phyloP scores from a whole-genome alignment of 2,797 vertebrate species.

The Mionectes olivaceus region DNA sequence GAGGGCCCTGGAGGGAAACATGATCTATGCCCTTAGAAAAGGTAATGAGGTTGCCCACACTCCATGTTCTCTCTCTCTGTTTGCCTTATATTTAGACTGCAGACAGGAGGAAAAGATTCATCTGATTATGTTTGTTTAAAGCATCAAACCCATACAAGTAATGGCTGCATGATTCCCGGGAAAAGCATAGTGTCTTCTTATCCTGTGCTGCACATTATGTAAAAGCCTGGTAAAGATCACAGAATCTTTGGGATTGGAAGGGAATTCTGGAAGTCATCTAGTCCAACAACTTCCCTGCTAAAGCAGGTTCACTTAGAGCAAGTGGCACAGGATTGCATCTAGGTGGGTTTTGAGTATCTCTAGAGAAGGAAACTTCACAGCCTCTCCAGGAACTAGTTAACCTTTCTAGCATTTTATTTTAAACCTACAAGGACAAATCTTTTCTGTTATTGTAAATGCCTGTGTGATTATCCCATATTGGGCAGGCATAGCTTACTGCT shows the following conservation, averaged over 20 bases:
- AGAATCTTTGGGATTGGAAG: not conserved
- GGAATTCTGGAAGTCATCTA: not conserved
- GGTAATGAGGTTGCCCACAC: not conserved
- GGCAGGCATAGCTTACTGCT: not conserved
- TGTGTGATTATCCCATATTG: not conserved
- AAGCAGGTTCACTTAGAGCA: not conserved
- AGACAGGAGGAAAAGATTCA: not conserved
- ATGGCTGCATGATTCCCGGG: not conserved
- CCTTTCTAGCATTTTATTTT: not conserved
- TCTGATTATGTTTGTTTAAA: not conserved
- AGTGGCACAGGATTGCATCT: not conserved
- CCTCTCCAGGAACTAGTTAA: not conserved
- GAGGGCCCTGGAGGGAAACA: not conserved
- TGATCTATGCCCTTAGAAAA: not conserved
- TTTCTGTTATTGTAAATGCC: not conserved
- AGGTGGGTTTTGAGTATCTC: not conserved
- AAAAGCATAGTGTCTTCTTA: not conserved
- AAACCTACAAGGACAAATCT: not conserved
- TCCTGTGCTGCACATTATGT: not conserved
- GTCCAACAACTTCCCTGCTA: not conserved
- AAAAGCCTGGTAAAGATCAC: not conserved
- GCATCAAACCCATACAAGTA: not conserved
- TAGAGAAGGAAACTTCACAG: not conserved
- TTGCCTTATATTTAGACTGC: not conserved
- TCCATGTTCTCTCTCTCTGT: not conserved